Conservation (phyloP, 2,113 vertebrate genomes). For the Pangasianodon hypophthalmus region DNA sequence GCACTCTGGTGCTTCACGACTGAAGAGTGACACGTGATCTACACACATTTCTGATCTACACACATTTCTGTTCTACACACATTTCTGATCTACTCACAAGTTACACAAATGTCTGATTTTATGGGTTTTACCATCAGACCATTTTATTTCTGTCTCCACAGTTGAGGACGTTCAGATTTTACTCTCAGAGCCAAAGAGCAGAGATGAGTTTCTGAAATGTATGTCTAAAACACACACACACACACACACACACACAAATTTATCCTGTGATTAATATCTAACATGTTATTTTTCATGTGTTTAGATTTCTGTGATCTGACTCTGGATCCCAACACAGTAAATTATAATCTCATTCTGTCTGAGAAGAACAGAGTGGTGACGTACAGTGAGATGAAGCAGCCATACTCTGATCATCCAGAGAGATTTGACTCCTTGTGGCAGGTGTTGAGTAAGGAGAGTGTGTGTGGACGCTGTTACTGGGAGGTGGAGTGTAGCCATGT, state of each 20-base stretch:
- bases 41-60: not conserved
- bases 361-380: not conserved
- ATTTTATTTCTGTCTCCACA: not conserved
- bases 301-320: constrained; percentile 14
- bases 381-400: not conserved
- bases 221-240: not conserved
- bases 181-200: not conserved
- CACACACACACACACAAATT: not conserved
- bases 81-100: too few relatives aligned
- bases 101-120: not conserved
- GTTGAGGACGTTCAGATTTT: not conserved
- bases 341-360: not conserved
- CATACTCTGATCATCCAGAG: not conserved
- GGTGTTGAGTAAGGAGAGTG: not conserved
- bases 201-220: not conserved
- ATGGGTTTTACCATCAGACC: too few relatives aligned
- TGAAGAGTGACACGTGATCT: not conserved
- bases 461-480: constrained; percentile 17
- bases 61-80: not conserved
- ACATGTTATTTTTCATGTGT: not conserved
- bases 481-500: not conserved
- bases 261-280: not conserved
- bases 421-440: not conserved
- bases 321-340: not conserved
- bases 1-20: not conserved